Evolutionary conservation across 2,888 invertebrate genomes (phyloP), one percentile per base, ranked within the genome.

Genomic region (Hirtodrosophila histrioides): DNA sequence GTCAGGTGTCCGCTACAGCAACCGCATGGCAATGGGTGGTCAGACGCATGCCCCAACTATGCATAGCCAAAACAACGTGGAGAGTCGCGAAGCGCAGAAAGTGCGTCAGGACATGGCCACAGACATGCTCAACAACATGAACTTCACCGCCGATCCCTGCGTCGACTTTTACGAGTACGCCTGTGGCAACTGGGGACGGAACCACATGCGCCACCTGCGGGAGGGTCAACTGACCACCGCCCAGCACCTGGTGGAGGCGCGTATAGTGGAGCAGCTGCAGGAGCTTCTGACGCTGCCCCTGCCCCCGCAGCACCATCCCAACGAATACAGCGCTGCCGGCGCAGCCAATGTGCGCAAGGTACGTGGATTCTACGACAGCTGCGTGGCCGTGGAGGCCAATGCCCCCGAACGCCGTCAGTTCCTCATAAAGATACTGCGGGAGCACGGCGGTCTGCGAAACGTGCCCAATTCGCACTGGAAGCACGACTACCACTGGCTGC

Each of bases 101-200:
- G 35, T 57, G 9, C 84, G 86, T 0, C 55, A 45, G 6, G 31
- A 17, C 29, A 75, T 84, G 48, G 46, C 85, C 5, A 39, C 41
- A 10, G 73, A 86, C 4, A 75, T 86, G 24, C 44, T 41, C 2
- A 75, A 78, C 44, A 91, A 86, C 44, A 88, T 91, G 84, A 88
- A 91, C 39, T 55, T 74, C 3, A 76, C 68, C 10, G 68, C 71
- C 0, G 89, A 91, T 79, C 90, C 89, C 8, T 91, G 91, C 46
- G 62, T 48, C 11, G 89, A 91, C 61, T 91, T 91, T 63, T 91
- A 88, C 46, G 87, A 89, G 17, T 91, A 81, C 37, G 89, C 90
- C 36, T 91, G 91, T 39, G 91, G 91, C 27, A 89, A 86, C 31
- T 91, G 91, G 91, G 49, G 67, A 2, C 36, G 60, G 1, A 56